Conservation (phyloP, 2,888 invertebrate genomes). For the Antheraea assamensis region DNA sequence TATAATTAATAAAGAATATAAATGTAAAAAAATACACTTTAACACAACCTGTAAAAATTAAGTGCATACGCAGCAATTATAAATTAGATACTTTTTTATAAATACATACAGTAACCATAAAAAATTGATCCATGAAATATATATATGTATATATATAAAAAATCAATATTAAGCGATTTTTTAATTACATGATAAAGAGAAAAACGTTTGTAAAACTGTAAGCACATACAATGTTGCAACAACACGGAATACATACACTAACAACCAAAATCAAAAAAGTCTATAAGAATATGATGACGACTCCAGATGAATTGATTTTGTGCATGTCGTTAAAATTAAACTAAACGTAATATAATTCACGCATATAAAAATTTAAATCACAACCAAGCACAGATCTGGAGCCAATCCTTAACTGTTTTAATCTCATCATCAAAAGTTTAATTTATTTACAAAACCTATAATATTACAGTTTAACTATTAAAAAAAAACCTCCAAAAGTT, state of each 20-base stretch:
- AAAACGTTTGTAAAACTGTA: background rate
- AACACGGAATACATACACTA: background rate
- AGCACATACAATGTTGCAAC: constrained; percentile 7
- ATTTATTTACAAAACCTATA: constrained; percentile 65
- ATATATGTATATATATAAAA: background rate
- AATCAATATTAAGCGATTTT: background rate
- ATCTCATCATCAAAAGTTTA: constrained; percentile 64
- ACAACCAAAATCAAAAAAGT: constrained; percentile 10
- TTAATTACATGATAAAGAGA: constrained; percentile 1
- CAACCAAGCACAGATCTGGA: constrained; percentile 51
- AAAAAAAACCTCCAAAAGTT: constrained; percentile 66
- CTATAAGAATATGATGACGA: constrained; percentile 20
- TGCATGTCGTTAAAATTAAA: constrained; percentile 26
- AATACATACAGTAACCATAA: constrained; percentile 20
- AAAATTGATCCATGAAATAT: constrained; percentile 20
- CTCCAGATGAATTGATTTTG: constrained; percentile 19
- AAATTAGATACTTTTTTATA: constrained; percentile 19
- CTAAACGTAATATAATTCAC: constrained; percentile 22
- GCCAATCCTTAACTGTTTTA: constrained; percentile 48
- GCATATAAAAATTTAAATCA: constrained; percentile 43
- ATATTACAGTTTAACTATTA: constrained; percentile 49
- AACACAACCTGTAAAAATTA: constrained; percentile 37
- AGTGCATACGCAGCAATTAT: constrained; percentile 29
- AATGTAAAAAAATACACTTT: constrained; percentile 24
- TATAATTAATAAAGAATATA: constrained; percentile 13